These are phyloP conservation scores for Zaprionus camerounensis DNA, from an alignment of 1,140 invertebrate species.

Conservation along the genomic window DNA sequence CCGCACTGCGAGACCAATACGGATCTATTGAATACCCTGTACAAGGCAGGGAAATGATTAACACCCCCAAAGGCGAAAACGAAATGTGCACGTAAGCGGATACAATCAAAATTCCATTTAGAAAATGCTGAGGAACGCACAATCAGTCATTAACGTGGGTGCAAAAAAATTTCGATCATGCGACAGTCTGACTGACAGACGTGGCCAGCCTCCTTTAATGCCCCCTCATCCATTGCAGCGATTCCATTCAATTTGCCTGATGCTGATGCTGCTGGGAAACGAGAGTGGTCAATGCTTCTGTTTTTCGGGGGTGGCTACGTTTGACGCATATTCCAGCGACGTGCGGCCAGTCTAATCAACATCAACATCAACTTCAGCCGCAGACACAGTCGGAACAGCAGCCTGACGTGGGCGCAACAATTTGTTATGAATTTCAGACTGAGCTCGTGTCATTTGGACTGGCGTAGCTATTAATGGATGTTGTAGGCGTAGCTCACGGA, in stretches of 20 bases:
- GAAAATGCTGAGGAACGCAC: conserved; percentile 73
- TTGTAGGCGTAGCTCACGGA: conserved; percentile 51
- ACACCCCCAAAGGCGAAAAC: conserved; percentile 36
- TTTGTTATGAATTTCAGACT: conserved; percentile 70
- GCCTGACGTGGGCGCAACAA: conserved; percentile 51
- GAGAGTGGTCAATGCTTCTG: conserved; percentile 45
- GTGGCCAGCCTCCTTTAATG: neutral
- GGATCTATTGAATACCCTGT: conserved; percentile 1
- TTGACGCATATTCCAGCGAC: conserved; percentile 19
- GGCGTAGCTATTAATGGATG: conserved; percentile 69
- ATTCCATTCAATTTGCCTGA: conserved; percentile 48
- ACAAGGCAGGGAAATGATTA: conserved; percentile 41
- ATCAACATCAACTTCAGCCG: conserved; percentile 44
- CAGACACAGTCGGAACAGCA: neutral
- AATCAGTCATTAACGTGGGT: conserved; percentile 77
- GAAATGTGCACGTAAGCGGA: conserved; percentile 74
- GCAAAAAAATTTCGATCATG: conserved; percentile 24
- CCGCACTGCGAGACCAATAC: neutral
- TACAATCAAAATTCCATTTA: conserved; percentile 82
- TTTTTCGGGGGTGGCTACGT: conserved; percentile 48
- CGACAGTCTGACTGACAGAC: neutral
- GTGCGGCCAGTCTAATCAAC: conserved; percentile 65
- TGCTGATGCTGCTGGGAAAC: conserved; percentile 9
- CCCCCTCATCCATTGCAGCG: neutral
- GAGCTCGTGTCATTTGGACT: conserved; percentile 48